These are phyloP conservation scores for Erpornis zantholeuca DNA, from an alignment of 2,113 vertebrate genomes.

Conservation along the genomic window DNA sequence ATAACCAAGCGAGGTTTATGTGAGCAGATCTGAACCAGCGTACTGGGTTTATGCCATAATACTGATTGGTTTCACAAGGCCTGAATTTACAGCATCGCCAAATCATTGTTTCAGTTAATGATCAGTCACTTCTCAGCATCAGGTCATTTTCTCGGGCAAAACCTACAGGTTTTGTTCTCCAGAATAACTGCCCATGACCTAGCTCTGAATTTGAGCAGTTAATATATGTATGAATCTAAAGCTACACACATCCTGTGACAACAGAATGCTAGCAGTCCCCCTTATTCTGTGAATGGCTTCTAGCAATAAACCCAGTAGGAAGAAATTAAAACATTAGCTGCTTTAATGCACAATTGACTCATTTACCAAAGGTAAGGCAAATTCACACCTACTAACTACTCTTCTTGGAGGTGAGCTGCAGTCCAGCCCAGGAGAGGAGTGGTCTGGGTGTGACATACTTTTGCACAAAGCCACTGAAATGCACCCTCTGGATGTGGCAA, in stretches of 20 bases:
- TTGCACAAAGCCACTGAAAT: background rate
- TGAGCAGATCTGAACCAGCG: background rate
- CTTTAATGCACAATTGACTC: background rate
- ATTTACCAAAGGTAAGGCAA: background rate
- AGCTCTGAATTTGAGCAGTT: background rate
- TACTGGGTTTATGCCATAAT: background rate
- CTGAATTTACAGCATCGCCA: background rate
- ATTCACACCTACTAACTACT: slow-evolving; percentile 32
- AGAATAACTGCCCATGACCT: background rate
- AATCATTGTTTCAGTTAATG: background rate
- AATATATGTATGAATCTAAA: background rate
- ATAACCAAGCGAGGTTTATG: background rate
- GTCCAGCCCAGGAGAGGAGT: background rate
- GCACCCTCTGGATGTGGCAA: background rate
- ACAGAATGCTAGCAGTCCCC: background rate
- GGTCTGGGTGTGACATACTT: slow-evolving; percentile 3
- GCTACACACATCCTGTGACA: background rate
- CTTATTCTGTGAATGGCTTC: background rate
- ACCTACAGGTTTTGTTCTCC: background rate
- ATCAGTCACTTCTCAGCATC: background rate
- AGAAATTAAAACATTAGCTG: background rate
- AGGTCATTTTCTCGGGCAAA: background rate
- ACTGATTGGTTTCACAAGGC: accelerated
- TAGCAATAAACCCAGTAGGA: background rate
- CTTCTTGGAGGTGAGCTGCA: background rate